Base-by-base conservation (phyloP, 2,113 vertebrate species). In the Lophius piscatorius region DNA sequence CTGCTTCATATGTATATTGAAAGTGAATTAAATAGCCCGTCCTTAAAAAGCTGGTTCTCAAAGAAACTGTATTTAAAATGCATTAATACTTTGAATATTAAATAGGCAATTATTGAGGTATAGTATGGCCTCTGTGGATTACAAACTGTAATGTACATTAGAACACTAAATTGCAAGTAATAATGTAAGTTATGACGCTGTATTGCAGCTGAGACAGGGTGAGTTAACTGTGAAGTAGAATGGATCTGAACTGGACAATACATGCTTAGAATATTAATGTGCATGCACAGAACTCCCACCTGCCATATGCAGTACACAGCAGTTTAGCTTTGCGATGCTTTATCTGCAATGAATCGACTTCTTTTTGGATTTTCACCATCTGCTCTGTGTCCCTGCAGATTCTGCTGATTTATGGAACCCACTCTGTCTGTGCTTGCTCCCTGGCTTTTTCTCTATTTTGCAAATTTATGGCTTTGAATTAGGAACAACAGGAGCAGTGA, bases 401-500 rank as follows among this genome's bases (percentile, higher is more conserved):
- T 82, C 67, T 61, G 71, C 74, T 85, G 89, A 90, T 88, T 92
- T 91, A 89, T 85, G 76, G 52, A 69, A 72, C 67, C 78, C 70
- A 31, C 55, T 12, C 55, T 63, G 64, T 55, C 58, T 29, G 40
- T 54, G 73, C 48, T 57, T 61, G 47, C 59, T 70, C 64, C 35
- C 64, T 51, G 45, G 69, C 54, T 74, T 66, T 80, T 42, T 46
- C 40, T 80, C 63, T 49, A 48, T 81, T 78, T 68, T 59, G 46
- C 63, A 81, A 82, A 90, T 85, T 52, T 83, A 87, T 81, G 70
- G 68, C 54, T 68, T 64, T 81, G 82, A 85, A 87, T 86, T 73
- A 87, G 77, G 63, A 78, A 87, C 87, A 80, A 81, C 75, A 51
- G 72, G 65, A 65, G 51, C 22, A 11, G 63, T 72, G 80, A 65